Evolutionary conservation across 2,113 vertebrate species (phyloP), one percentile per base, ranked within the genome.

Genomic region (Mungos mungo): DNA sequence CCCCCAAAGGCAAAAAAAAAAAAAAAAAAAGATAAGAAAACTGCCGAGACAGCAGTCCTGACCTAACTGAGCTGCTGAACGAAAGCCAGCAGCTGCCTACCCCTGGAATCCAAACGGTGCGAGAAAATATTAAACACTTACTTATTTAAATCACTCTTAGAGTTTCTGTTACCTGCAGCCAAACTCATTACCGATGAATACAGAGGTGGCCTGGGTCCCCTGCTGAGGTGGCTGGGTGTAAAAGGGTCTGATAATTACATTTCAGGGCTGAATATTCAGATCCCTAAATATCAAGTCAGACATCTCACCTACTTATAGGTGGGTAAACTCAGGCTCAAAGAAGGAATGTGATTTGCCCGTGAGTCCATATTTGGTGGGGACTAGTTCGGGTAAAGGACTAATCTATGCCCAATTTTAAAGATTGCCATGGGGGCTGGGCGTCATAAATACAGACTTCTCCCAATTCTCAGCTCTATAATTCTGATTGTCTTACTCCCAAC

Each of bases 151-250:
- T 90, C 65, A 68, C 54, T 80, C 35, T 50, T 54, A 60, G 13
- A 21, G 18, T 57, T 97, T 77, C 71, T 93, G 31, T 79, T 96
- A 82, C 85, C 83, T 95, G 71, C 41, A 83, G 84, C 77, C 84
- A 77, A 91, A 89, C 76, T 19, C 45, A 89, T 80, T 52, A 83
- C 50, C 68, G 33, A 88, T 35, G 38, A 72, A 65, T 45, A 52
- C 25, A 81, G n/a, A 95, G 52, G 47, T 77, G 60, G 15, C 66
- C 60, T 47, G 6, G 13, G 81, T 90, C 85, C 90, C 76, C 81
- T 65, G 27, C 31, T 33, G n/a, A 71, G 47, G 52, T 38, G 8
- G 31, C 5, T 54, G 1, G 72, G 45, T 3, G 0, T 50, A 7
- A 69, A 52, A 57, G 71, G 8, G 57, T 66, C 71, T 81, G 45